phyloP scores from a whole-genome alignment of 2,113 vertebrate species.

The Edolisoma coerulescens region DNA sequence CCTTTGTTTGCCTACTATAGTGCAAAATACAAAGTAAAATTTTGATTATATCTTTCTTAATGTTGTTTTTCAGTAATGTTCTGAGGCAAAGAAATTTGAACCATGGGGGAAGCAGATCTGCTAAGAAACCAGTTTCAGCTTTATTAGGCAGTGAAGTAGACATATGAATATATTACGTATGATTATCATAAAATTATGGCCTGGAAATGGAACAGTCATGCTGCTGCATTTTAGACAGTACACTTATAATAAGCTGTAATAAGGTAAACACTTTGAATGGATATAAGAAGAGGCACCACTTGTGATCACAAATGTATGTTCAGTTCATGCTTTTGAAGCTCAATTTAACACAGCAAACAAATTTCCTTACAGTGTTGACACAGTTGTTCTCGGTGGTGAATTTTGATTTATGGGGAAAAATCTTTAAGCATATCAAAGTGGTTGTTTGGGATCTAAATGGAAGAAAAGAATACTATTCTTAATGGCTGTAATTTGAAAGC shows the following conservation, averaged over 20 bases:
- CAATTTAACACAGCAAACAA: constrained; percentile 75
- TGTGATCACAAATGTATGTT: constrained; percentile 58
- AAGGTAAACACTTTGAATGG: constrained; percentile 71
- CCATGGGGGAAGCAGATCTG: not conserved
- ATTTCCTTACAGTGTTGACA: constrained; percentile 68
- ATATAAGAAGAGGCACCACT: constrained; percentile 69
- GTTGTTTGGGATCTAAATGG: constrained; percentile 27
- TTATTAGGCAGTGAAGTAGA: constrained; percentile 64
- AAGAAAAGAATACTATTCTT: constrained; percentile 16
- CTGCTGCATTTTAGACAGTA: constrained; percentile 72
- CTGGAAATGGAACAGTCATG: constrained; percentile 72
- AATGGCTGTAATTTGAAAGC: constrained; percentile 31
- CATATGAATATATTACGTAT: constrained; percentile 72
- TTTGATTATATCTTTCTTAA: constrained; percentile 6
- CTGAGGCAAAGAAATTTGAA: not conserved
- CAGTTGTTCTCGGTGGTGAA: constrained; percentile 63
- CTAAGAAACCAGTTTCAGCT: constrained; percentile 49
- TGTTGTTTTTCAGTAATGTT: not conserved
- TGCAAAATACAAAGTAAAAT: not conserved
- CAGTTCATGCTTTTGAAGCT: constrained; percentile 72
- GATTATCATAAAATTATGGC: constrained; percentile 78
- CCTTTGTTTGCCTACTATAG: not conserved
- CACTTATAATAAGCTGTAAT: constrained; percentile 75
- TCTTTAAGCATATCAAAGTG: constrained; percentile 10
- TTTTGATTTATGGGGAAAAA: constrained; percentile 56